These are phyloP conservation scores for Drosophila santomea DNA, from an alignment of 1,140 invertebrate genomes.

Conservation along the genomic window DNA sequence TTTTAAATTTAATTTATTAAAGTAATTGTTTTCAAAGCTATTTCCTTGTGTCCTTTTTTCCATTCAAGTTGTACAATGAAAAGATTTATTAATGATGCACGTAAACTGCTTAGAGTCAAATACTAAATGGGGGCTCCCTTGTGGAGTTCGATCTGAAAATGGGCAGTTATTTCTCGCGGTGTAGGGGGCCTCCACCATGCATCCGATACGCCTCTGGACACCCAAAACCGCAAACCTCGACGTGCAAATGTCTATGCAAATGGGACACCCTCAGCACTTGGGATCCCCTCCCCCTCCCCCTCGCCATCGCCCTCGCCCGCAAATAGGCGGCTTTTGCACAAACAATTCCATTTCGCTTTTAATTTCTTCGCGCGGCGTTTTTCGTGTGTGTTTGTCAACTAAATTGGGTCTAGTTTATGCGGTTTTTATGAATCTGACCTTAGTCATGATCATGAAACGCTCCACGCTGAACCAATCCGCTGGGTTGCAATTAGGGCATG, in stretches of 20 bases:
- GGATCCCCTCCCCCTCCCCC: constrained; percentile 4
- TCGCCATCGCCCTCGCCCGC: neutral
- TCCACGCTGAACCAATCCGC: constrained; percentile 20
- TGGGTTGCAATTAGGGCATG: constrained; percentile 54
- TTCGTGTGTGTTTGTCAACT: constrained; percentile 41
- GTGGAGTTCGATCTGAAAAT: neutral
- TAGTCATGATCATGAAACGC: constrained; percentile 76
- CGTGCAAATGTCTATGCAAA: constrained; percentile 58
- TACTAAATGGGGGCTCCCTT: neutral
- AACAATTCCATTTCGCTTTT: constrained; percentile 60
- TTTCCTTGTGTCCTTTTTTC: no score
- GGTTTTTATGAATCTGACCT: constrained; percentile 81
- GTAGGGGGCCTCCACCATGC: constrained; percentile 32
- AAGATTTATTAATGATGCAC: no score
- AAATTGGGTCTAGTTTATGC: constrained; percentile 80
- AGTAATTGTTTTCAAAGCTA: no score
- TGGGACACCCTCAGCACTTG: constrained; percentile 27
- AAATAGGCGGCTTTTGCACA: constrained; percentile 32
- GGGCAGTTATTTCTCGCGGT: neutral
- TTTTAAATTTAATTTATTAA: neutral
- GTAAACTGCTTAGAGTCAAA: no score
- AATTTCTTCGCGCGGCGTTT: constrained; percentile 54
- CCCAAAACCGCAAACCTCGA: constrained; percentile 58
- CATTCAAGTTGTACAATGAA: no score
- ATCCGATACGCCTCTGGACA: constrained; percentile 54